phyloP scores from a whole-genome alignment of 2,797 vertebrate species.

The Microctenopoma lineatum region DNA sequence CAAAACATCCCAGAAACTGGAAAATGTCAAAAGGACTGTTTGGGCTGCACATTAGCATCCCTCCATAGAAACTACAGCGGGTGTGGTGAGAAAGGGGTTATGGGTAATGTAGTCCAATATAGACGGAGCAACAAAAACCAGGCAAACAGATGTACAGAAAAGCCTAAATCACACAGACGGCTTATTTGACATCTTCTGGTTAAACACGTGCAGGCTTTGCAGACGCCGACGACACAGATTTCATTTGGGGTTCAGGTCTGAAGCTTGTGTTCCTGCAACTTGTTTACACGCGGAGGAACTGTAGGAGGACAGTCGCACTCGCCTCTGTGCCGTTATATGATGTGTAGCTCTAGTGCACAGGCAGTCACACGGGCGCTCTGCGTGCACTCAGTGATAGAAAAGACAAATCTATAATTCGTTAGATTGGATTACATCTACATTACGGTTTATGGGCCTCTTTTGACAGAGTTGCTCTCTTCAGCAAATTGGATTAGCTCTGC shows the following conservation, averaged over 20 bases:
- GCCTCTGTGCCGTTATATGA: background rate
- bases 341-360: background rate
- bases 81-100: too few species aligned
- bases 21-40: too few species aligned
- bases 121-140: too few species aligned
- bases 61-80: too few species aligned
- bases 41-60: too few species aligned
- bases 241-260: background rate
- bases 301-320: slow-evolving; percentile 8
- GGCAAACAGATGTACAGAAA: too few species aligned
- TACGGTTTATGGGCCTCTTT: slow-evolving; percentile 42
- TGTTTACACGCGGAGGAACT: slow-evolving; percentile 25
- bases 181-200: too few species aligned
- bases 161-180: too few species aligned
- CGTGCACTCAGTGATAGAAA: slow-evolving; percentile 21
- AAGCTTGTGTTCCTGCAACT: slow-evolving; percentile 8
- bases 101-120: too few species aligned
- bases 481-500: slow-evolving; percentile 49
- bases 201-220: background rate
- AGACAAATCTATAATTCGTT: slow-evolving; percentile 50
- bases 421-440: slow-evolving; percentile 63
- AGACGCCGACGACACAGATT: background rate
- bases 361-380: background rate
- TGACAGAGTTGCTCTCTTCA: slow-evolving; percentile 34
- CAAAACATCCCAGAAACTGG: background rate